A percentile compares a stretch with the other conserved stretches of the same genome.
Conservation (phyloP, 64 coral and sea anemone genomes). For the Stichodactyla helianthus region DNA sequence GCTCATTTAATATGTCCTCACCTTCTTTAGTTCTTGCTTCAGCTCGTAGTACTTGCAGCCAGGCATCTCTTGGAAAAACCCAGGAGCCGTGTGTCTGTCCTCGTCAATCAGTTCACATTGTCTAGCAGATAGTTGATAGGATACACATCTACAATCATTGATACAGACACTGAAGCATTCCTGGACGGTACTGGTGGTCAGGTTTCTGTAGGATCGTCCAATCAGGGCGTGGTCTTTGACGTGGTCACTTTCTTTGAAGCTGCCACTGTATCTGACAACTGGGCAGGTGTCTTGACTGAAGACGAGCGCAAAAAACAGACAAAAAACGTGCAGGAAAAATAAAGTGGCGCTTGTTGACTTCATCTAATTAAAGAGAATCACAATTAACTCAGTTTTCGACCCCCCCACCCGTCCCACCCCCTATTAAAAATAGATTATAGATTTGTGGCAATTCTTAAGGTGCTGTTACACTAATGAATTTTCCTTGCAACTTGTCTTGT, state of each 20-base stretch:
- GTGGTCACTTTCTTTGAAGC: slow-evolving; percentile 10
- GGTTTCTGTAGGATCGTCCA: not conserved
- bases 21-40: slow-evolving; percentile 30
- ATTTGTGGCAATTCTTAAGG: too few species aligned
- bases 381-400: not conserved
- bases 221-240: slow-evolving; percentile 14
- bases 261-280: slow-evolving; percentile 40
- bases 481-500: too few species aligned
- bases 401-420: too few species aligned
- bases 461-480: too few species aligned
- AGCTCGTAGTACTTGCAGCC: slow-evolving; percentile 51
- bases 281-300: slow-evolving; percentile 17
- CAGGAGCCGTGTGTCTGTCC: slow-evolving; percentile 28
- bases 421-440: too few species aligned
- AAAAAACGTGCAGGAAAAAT: not conserved
- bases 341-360: not conserved
- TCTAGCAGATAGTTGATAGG: slow-evolving; percentile 23
- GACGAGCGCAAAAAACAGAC: not conserved
- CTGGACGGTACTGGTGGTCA: slow-evolving; percentile 7
- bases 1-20: too few species aligned
- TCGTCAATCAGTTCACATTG: slow-evolving; percentile 39
- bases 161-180: slow-evolving; percentile 48
- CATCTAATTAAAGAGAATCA: not conserved
- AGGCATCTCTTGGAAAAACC: not conserved
- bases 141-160: slow-evolving; percentile 35